Evolutionary conservation across 1,140 invertebrate genomes (phyloP).

Genomic region (Bombus turneri): DNA sequence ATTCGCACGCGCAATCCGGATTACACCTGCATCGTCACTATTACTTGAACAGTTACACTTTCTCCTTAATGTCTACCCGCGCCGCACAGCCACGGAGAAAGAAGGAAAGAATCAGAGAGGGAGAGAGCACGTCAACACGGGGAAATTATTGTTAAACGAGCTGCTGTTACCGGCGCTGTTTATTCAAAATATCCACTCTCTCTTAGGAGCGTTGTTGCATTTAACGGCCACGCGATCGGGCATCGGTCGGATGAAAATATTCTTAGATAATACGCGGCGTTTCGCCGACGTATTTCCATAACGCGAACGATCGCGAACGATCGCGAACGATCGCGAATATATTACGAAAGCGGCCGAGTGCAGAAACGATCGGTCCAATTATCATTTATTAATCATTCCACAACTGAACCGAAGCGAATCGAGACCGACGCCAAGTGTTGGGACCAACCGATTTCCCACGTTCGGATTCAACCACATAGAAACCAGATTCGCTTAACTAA

Average conservation of each 20-base stretch:
- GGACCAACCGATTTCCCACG: conserved; percentile 11
- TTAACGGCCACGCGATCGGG: conserved; percentile 22
- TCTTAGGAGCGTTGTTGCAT: background rate
- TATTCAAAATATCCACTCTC: conserved; percentile 59
- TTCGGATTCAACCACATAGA: background rate
- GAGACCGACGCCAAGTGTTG: background rate
- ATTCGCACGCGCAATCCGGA: conserved; percentile 77
- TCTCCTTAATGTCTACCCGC: conserved; percentile 72
- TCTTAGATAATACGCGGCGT: conserved; percentile 58
- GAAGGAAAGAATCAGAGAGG: conserved; percentile 65
- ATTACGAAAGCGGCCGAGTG: conserved; percentile 25
- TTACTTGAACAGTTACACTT: conserved; percentile 81
- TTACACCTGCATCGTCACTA: conserved; percentile 80
- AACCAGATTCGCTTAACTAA: background rate
- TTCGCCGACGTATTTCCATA: conserved; percentile 9
- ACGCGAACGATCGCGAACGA: background rate
- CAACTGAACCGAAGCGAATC: conserved; percentile 38
- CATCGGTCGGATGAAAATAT: conserved; percentile 31
- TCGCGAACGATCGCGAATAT: background rate
- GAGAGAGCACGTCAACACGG: background rate
- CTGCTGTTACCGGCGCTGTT: background rate
- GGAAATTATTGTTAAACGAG: conserved; percentile 59
- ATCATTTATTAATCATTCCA: conserved; percentile 41
- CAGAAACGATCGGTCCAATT: conserved; percentile 35
- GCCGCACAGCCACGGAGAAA: conserved; percentile 37